These are phyloP conservation scores for Caiman crocodilus DNA, from an alignment of 2,797 vertebrate species.

Conservation along the genomic window DNA sequence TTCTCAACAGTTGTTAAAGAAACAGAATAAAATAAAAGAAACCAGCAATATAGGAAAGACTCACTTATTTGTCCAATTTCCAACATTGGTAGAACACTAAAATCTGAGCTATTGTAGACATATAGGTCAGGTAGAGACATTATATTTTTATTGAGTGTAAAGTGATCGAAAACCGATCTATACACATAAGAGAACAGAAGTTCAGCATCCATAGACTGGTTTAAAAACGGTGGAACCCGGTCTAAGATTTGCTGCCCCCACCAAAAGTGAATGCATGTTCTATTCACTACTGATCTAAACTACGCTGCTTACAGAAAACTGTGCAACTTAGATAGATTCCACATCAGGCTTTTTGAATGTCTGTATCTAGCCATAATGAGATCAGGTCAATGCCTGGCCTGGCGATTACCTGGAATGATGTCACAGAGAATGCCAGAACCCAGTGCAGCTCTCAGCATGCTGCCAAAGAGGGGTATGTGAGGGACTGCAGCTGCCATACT, in stretches of 20 bases:
- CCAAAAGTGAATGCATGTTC: too few relatives aligned
- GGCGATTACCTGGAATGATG: background rate
- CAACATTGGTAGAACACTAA: background rate
- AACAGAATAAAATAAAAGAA: background rate
- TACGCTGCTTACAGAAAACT: too few relatives aligned
- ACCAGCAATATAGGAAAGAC: background rate
- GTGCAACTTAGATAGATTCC: too few relatives aligned
- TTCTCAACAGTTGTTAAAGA: background rate
- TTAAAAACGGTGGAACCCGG: too few relatives aligned
- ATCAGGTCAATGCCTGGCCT: background rate
- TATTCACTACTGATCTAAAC: too few relatives aligned
- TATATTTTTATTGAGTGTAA: too few relatives aligned
- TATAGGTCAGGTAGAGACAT: fast-evolving
- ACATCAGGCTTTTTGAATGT: too few relatives aligned
- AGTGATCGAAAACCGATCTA: too few relatives aligned
- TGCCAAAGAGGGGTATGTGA: background rate
- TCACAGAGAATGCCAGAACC: background rate
- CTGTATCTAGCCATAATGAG: background rate
- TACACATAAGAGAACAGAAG: too few relatives aligned
- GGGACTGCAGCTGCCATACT: background rate
- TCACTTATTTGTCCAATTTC: fast-evolving
- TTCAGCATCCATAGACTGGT: too few relatives aligned
- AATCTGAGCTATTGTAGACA: background rate
- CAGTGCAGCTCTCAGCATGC: background rate
- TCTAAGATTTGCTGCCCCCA: too few relatives aligned